These are phyloP conservation scores for Blennius ocellaris DNA, from an alignment of 2,113 vertebrate genomes.

Conservation along the genomic window DNA sequence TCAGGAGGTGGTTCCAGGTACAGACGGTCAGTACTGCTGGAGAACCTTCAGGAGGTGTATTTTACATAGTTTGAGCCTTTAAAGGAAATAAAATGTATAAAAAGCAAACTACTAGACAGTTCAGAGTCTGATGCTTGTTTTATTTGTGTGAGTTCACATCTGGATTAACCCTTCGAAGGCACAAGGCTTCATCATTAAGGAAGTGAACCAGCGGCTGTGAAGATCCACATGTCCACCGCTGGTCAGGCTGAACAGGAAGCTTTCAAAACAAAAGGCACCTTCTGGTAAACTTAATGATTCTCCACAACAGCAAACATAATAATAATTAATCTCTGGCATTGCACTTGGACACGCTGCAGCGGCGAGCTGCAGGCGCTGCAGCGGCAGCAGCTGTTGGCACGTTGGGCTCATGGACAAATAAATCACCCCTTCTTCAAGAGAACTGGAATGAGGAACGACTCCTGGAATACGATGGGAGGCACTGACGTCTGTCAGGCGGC, in stretches of 20 bases:
- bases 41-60: too few relatives aligned
- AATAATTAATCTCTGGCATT: conserved; percentile 3
- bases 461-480: conserved; percentile 62
- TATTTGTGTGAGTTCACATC: conserved; percentile 42
- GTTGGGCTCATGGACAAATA: conserved; percentile 21
- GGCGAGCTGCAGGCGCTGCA: too few relatives aligned
- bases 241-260: neutral
- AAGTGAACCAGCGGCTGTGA: conserved; percentile 12
- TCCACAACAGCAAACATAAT: neutral
- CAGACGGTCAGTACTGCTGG: too few relatives aligned
- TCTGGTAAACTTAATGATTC: conserved; percentile 39
- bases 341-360: conserved; percentile 53
- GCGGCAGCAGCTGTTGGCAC: conserved; percentile 65
- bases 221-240: neutral
- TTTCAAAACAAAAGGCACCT: neutral
- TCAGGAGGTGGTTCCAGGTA: too few relatives aligned
- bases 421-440: neutral
- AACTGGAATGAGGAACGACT: conserved; percentile 15
- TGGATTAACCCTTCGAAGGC: conserved; percentile 53
- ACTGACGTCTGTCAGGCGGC: conserved; percentile 28
- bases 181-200: conserved; percentile 37
- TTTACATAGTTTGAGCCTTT: too few relatives aligned
- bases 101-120: neutral
- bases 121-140: conserved; percentile 58
- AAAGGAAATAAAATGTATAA: neutral